phyloP scores from a whole-genome alignment of 1,140 invertebrate species.

The Pectinophora gossypiella region DNA sequence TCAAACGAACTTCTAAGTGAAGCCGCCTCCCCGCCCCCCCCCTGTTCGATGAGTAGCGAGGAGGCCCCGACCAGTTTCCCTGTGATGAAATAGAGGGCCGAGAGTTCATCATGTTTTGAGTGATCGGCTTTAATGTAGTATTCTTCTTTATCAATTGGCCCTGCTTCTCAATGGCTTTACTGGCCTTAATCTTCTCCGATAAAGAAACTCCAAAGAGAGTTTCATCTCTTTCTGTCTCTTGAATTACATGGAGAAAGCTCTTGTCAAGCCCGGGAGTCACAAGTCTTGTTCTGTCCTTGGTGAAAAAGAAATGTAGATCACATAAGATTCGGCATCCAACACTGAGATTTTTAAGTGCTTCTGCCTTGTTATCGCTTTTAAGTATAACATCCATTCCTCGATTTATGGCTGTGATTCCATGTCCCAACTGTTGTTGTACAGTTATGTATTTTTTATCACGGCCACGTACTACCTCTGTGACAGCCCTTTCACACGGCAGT shows the following conservation, averaged over 20 bases:
- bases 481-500: no score
- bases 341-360: slow-evolving; percentile 1
- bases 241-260: slow-evolving; percentile 2
- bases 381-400: slow-evolving; percentile 3
- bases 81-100: neutral
- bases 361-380: neutral
- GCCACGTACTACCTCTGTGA: slow-evolving; percentile 3
- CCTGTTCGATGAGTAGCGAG: slow-evolving; percentile 9
- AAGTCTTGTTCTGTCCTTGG: slow-evolving; percentile 2
- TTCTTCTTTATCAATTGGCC: slow-evolving; percentile 4
- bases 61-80: slow-evolving; percentile 10
- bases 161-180: slow-evolving; percentile 5
- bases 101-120: neutral
- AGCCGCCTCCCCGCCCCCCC: slow-evolving; percentile 11
- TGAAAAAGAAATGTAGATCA: slow-evolving; percentile 3
- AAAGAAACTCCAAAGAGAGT: neutral
- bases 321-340: slow-evolving; percentile 5
- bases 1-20: no score
- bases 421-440: slow-evolving; percentile 9
- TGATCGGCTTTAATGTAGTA: neutral
- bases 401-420: slow-evolving; percentile 7
- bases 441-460: slow-evolving; percentile 4
- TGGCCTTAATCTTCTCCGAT: slow-evolving; percentile 2
- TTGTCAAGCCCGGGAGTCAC: slow-evolving; percentile 4
- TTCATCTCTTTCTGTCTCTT: slow-evolving; percentile 3